Evolutionary conservation across 2,888 invertebrate genomes (phyloP).

Genomic region (Ophion costatus): DNA sequence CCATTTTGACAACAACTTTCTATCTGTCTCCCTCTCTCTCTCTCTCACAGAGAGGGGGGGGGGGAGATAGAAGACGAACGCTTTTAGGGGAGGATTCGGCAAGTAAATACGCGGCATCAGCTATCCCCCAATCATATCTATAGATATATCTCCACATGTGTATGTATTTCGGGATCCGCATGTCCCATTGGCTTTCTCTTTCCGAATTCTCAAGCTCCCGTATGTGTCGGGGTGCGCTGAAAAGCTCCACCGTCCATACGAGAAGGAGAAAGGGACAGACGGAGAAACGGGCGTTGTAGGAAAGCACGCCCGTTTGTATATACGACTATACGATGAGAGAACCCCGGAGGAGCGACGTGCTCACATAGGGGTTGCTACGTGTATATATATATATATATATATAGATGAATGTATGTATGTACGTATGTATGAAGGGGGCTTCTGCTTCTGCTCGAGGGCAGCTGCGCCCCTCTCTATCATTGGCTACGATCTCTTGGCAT

Average conservation of each 20-base stretch:
- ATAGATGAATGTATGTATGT: constrained; percentile 28
- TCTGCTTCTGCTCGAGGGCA: constrained; percentile 72
- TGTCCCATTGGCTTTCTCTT: constrained; percentile 30
- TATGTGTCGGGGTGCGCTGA: constrained; percentile 29
- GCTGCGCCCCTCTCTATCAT: constrained; percentile 81
- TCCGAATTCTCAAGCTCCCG: constrained; percentile 32
- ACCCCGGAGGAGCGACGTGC: constrained; percentile 29
- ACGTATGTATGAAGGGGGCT: constrained; percentile 39
- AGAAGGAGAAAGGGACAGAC: constrained; percentile 36
- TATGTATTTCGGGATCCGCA: constrained; percentile 33
- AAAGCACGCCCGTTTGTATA: constrained; percentile 26
- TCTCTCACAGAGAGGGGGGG: too few species aligned
- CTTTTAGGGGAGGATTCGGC: constrained; percentile 23
- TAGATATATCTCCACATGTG: not conserved
- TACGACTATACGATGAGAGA: constrained; percentile 21
- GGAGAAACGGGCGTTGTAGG: constrained; percentile 47
- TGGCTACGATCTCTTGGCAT: constrained; percentile 81
- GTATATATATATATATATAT: constrained; percentile 21
- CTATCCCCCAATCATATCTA: not conserved
- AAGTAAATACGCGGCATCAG: not conserved
- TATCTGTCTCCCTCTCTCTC: too few species aligned
- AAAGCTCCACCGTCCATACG: constrained; percentile 39
- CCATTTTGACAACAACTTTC: too few species aligned
- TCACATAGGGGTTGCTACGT: constrained; percentile 41
- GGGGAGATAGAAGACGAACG: not conserved